These are phyloP conservation scores for Dicycla oo DNA, from an alignment of 2,888 invertebrate genomes.

Conservation along the genomic window DNA sequence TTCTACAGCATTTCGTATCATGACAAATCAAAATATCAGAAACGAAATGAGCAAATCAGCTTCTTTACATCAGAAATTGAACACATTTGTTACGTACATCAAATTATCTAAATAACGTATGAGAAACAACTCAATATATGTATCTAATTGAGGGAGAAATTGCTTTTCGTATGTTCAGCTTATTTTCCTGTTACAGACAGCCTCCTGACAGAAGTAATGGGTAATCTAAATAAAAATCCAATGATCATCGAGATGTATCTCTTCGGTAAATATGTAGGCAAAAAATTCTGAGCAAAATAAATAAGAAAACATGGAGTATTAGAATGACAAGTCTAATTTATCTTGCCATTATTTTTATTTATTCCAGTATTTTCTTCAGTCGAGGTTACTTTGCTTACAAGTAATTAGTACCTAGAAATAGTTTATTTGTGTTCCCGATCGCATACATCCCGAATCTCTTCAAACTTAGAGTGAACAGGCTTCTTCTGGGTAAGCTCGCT, in stretches of 20 bases:
- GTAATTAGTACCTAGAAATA: not conserved
- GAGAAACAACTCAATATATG: constrained; percentile 60
- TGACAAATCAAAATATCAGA: not conserved
- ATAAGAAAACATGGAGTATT: constrained; percentile 12
- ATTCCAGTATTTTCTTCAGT: not conserved
- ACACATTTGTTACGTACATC: constrained; percentile 12
- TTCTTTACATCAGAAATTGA: constrained; percentile 12
- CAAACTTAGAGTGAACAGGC: too few species aligned
- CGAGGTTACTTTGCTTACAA: not conserved
- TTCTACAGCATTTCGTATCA: not conserved
- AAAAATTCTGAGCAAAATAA: not conserved
- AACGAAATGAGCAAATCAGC: constrained; percentile 13
- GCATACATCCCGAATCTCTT: too few species aligned
- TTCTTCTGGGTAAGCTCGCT: too few species aligned
- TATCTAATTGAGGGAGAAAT: constrained; percentile 66
- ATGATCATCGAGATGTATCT: constrained; percentile 35
- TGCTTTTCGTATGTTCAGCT: constrained; percentile 53
- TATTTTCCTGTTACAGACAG: constrained; percentile 46
- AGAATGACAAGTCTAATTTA: constrained; percentile 12
- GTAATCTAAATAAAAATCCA: constrained; percentile 48
- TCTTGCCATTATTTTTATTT: constrained; percentile 3
- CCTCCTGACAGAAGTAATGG: constrained; percentile 27
- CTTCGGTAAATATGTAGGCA: constrained; percentile 18
- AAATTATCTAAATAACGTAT: constrained; percentile 32
- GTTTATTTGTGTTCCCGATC: too few species aligned